Conservation (phyloP, 2,113 vertebrate species). For the Otolemur garnettii region DNA sequence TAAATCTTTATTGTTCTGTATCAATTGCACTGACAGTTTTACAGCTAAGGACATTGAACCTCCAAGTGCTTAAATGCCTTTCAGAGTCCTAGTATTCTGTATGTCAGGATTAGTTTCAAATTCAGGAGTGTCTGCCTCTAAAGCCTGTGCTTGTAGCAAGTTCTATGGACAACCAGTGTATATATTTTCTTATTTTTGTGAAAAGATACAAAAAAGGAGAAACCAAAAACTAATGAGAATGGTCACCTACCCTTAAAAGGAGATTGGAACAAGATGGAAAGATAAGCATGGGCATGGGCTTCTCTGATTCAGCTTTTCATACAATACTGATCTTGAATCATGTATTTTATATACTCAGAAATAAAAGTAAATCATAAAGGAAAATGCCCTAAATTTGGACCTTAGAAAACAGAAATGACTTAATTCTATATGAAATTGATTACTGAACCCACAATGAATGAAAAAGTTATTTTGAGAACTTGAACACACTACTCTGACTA, state of each 20-base stretch:
- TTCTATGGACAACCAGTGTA: background rate
- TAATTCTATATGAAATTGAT: background rate
- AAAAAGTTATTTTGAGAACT: background rate
- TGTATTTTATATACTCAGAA: constrained; percentile 2
- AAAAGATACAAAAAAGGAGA: background rate
- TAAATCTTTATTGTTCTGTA: background rate
- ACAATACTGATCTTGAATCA: background rate
- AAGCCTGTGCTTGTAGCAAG: background rate
- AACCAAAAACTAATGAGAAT: background rate
- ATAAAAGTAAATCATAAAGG: constrained; percentile 35
- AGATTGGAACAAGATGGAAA: background rate
- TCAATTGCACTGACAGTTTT: background rate
- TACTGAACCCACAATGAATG: background rate
- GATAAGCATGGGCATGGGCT: background rate
- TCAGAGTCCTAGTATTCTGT: background rate
- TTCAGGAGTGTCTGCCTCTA: background rate
- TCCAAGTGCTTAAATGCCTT: background rate
- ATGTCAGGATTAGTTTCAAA: background rate
- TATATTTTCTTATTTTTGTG: background rate
- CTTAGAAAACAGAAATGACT: background rate
- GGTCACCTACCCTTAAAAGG: background rate
- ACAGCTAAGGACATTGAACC: background rate
- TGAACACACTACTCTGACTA: background rate
- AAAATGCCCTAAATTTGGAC: background rate
- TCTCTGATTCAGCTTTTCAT: constrained; percentile 10